Evolutionary conservation across 2,797 vertebrate genomes (phyloP).

Genomic region (Oryzias dopingdopingensis): DNA sequence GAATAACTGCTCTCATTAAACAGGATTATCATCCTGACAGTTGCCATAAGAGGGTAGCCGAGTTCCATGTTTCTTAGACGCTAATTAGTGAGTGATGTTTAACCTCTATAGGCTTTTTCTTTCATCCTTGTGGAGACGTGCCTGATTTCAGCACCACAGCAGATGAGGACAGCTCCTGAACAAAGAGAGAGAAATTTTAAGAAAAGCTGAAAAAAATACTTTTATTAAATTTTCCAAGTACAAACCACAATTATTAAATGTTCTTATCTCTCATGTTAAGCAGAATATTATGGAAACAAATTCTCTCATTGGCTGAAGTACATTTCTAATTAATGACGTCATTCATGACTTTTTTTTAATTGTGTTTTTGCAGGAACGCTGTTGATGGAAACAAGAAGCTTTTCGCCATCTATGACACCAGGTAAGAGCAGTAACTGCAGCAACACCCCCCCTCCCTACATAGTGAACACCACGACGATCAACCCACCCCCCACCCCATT

Average conservation of each 20-base stretch:
- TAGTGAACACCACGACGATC: too few relatives aligned
- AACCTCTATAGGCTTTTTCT: constrained; percentile 10
- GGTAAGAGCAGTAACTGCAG: constrained; percentile 73
- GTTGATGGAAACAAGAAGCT: constrained; percentile 93
- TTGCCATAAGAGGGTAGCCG: constrained; percentile 81
- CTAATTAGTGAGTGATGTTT: constrained; percentile 36
- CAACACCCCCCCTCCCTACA: background rate
- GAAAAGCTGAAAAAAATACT: too few relatives aligned
- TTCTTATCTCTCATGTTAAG: too few relatives aligned
- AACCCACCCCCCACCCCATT: too few relatives aligned
- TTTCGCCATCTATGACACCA: constrained; percentile 92
- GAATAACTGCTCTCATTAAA: background rate
- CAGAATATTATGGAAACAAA: too few relatives aligned
- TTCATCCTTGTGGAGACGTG: constrained; percentile 22
- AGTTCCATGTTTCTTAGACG: constrained; percentile 56
- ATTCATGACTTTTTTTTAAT: constrained; percentile 39
- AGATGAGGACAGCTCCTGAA: constrained; percentile 47
- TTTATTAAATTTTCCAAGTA: too few relatives aligned
- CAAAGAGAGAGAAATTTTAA: background rate
- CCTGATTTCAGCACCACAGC: constrained; percentile 45
- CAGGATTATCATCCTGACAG: constrained; percentile 43
- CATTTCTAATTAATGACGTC: constrained; percentile 12
- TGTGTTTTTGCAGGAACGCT: constrained; percentile 84
- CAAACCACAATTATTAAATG: too few relatives aligned
- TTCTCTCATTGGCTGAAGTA: constrained; percentile 14